Evolutionary conservation across 2,113 vertebrate genomes (phyloP).

Genomic region (Ovis canadensis): DNA sequence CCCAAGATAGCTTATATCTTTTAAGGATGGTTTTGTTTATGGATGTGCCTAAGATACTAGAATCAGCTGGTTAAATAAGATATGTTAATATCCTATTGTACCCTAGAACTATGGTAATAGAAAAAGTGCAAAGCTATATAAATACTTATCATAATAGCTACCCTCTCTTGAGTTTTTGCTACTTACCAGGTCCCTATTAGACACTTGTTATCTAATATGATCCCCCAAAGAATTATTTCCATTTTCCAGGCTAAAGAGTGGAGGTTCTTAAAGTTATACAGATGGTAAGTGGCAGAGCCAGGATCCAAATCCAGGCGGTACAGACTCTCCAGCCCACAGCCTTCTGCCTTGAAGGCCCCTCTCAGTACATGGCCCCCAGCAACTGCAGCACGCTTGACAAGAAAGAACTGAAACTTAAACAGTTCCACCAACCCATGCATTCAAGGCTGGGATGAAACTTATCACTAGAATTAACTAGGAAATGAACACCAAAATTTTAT

Average conservation of each 20-base stretch:
- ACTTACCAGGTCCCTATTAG: background rate
- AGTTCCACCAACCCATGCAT: background rate
- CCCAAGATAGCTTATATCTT: background rate
- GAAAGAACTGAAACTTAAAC: background rate
- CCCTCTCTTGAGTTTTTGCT: background rate
- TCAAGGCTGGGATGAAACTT: background rate
- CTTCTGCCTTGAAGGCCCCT: background rate
- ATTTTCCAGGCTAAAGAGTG: background rate
- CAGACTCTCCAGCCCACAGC: background rate
- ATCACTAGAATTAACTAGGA: background rate
- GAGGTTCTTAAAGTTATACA: background rate
- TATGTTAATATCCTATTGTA: background rate
- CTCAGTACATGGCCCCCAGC: background rate
- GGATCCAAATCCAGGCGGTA: background rate
- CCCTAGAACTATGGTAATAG: background rate
- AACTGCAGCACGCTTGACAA: background rate
- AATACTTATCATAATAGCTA: background rate
- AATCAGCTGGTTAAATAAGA: background rate
- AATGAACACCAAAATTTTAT: background rate
- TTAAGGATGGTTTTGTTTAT: background rate
- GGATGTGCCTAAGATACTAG: background rate
- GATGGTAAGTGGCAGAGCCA: background rate
- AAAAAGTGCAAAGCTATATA: background rate
- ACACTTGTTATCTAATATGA: constrained; percentile 5
- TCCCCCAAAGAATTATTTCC: background rate